phyloP scores from a whole-genome alignment of 2,888 invertebrate species.

The Sclerodermus sp. region DNA sequence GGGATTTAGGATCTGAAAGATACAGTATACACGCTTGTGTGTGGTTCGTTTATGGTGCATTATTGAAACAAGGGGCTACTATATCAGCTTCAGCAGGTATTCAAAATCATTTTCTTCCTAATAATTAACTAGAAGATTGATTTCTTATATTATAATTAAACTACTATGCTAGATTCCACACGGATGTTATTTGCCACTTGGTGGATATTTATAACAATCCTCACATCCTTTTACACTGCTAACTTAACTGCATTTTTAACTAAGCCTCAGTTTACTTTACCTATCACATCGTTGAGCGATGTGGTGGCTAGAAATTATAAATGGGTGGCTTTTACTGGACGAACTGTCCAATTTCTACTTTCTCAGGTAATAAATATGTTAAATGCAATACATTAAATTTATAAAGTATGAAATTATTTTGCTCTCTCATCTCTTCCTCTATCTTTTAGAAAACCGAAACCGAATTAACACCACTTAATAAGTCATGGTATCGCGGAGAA shows the following conservation, averaged over 20 bases:
- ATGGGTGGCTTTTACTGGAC: slow-evolving; percentile 73
- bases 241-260: slow-evolving; percentile 88
- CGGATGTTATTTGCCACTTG: slow-evolving; percentile 84
- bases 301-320: slow-evolving; percentile 67
- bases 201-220: slow-evolving; percentile 88
- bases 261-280: slow-evolving; percentile 79
- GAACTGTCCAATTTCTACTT: slow-evolving; percentile 60
- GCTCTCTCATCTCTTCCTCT: background rate
- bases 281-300: slow-evolving; percentile 72
- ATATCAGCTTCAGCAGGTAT: slow-evolving; percentile 79
- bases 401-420: no score
- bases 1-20: slow-evolving; percentile 61
- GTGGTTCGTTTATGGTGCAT: slow-evolving; percentile 87
- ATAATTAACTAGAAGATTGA: background rate
- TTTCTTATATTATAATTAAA: background rate
- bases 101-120: background rate
- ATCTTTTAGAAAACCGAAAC: slow-evolving; percentile 1
- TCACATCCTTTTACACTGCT: slow-evolving; percentile 89
- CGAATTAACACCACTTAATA: slow-evolving; percentile 20
- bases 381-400: no score
- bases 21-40: slow-evolving; percentile 72
- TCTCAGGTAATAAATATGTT: slow-evolving; percentile 19
- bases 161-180: slow-evolving; percentile 71
- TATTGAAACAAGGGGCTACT: slow-evolving; percentile 84
- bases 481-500: slow-evolving; percentile 3